A percentile compares a stretch with the other conserved stretches of the same genome.
Evolutionary conservation across 2,888 invertebrate genomes (phyloP).

Genomic region (Leptopterna dolabrata): DNA sequence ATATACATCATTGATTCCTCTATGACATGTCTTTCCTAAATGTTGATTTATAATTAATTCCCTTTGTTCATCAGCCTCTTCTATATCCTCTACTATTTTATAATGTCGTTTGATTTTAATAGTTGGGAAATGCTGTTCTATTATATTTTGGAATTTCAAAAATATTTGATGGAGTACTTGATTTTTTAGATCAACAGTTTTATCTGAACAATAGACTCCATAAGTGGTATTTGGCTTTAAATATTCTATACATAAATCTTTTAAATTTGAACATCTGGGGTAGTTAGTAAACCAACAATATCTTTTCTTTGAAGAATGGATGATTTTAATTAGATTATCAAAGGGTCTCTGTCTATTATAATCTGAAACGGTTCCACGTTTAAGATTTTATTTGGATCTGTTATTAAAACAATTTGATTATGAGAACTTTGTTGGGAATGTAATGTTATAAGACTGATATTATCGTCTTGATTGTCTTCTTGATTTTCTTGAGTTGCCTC

Average conservation of each 20-base stretch:
- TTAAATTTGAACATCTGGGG: background rate
- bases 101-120: background rate
- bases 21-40: background rate
- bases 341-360: too few species aligned
- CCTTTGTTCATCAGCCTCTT: background rate
- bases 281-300: conserved; percentile 45
- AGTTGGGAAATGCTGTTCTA: background rate
- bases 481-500: too few species aligned
- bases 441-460: too few species aligned
- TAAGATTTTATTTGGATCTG: too few species aligned
- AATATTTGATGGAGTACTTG: background rate
- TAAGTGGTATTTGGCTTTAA: conserved; percentile 5
- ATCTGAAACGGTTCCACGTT: too few species aligned
- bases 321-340: too few species aligned
- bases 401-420: too few species aligned
- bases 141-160: background rate
- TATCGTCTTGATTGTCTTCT: too few species aligned
- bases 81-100: too few species aligned
- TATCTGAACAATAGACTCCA: conserved; percentile 27
- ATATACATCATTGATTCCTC: background rate
- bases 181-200: background rate
- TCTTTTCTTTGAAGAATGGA: too few species aligned
- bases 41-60: background rate
- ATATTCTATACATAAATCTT: background rate
- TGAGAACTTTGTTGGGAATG: too few species aligned